Conservation (phyloP, 2,888 invertebrate genomes). For the Actias luna region DNA sequence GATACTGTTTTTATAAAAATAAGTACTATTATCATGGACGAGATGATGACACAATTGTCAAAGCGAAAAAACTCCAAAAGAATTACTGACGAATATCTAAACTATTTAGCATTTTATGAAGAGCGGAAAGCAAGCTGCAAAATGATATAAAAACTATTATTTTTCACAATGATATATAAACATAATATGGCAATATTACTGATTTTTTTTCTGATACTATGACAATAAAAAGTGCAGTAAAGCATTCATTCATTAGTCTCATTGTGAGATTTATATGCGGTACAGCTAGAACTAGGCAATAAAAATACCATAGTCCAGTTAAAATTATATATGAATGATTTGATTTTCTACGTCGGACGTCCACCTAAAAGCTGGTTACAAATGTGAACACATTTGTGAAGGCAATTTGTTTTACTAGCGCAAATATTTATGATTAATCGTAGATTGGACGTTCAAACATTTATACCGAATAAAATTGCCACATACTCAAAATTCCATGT, state of each 20-base stretch:
- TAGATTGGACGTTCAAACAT: background rate
- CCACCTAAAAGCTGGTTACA: constrained; percentile 3
- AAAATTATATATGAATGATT: constrained; percentile 4
- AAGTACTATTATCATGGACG: too few species aligned
- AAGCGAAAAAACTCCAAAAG: too few species aligned
- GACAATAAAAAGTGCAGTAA: too few species aligned
- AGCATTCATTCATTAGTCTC: background rate
- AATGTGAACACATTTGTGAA: background rate
- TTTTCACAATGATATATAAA: too few species aligned
- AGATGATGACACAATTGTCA: too few species aligned
- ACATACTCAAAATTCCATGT: background rate
- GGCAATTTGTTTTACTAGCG: constrained; percentile 4
- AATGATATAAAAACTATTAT: too few species aligned
- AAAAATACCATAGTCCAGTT: background rate
- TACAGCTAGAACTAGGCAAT: background rate
- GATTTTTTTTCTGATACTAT: too few species aligned
- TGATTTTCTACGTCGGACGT: background rate
- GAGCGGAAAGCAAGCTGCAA: too few species aligned
- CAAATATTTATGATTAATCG: constrained; percentile 5
- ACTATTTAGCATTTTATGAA: too few species aligned
- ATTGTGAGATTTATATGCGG: background rate
- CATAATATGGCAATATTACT: too few species aligned
- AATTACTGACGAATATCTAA: too few species aligned
- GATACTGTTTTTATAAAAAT: too few species aligned
- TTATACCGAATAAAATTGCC: background rate